Evolutionary conservation across 1,140 invertebrate genomes (phyloP).

Genomic region (Hesperophylax magnus): DNA sequence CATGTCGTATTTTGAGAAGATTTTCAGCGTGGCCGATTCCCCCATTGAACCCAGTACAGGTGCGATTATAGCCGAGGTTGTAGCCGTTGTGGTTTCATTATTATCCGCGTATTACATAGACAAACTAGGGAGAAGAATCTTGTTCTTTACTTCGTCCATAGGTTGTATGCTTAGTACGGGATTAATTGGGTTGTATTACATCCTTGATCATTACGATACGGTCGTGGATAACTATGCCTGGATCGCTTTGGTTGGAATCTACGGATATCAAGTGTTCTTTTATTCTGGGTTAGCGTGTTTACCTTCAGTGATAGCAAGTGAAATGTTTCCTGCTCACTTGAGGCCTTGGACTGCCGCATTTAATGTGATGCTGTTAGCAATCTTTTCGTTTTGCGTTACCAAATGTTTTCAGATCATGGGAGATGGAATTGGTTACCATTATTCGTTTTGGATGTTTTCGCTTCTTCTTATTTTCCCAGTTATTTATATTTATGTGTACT

Average conservation of each 20-base stretch:
- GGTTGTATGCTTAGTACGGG: background rate
- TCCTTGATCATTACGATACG: background rate
- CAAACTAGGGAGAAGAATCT: conserved; percentile 6
- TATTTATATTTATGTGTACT: background rate
- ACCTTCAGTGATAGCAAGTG: conserved; percentile 11
- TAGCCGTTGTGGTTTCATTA: background rate
- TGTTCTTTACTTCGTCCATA: conserved; percentile 2
- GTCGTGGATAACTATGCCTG: background rate
- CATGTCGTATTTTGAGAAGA: conserved; percentile 11
- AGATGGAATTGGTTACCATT: conserved; percentile 6
- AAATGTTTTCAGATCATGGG: conserved; percentile 6
- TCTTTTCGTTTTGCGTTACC: conserved; percentile 8
- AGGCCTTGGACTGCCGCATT: conserved; percentile 14
- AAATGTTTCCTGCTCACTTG: conserved; percentile 27
- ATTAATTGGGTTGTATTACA: conserved; percentile 11
- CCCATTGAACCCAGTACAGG: background rate
- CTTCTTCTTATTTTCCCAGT: background rate
- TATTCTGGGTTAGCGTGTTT: conserved; percentile 1
- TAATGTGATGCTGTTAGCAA: background rate
- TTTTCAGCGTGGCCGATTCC: background rate
- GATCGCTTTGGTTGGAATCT: conserved; percentile 35
- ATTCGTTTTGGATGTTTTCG: conserved; percentile 17
- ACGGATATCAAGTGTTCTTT: conserved; percentile 27
- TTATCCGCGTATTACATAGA: conserved; percentile 6
- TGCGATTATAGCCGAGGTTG: background rate